These are phyloP conservation scores for Bombus waltoni DNA, from an alignment of 1,140 invertebrate species.

Conservation along the genomic window DNA sequence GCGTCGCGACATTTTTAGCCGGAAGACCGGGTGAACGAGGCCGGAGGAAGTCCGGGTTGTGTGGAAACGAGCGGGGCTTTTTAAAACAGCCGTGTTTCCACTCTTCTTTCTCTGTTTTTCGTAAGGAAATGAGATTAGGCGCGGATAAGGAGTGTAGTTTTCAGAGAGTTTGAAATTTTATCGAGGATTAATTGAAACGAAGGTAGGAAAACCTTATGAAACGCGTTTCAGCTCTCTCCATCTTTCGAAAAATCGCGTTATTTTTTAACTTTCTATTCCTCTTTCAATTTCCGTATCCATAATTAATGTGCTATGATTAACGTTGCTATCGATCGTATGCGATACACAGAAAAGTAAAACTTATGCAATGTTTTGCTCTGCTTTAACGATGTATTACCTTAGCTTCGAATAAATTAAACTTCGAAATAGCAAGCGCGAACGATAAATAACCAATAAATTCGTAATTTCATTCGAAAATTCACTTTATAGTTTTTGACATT, in stretches of 20 bases:
- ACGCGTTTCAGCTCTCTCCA: background rate
- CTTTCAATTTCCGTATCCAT: background rate
- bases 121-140: background rate
- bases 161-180: background rate
- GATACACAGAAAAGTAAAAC: too few species aligned
- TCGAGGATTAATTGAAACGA: background rate
- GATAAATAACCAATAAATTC: background rate
- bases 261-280: background rate
- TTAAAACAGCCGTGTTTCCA: background rate
- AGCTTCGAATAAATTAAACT: background rate
- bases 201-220: background rate
- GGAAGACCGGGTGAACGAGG: slow-evolving; percentile 48
- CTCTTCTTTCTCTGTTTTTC: background rate
- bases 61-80: background rate
- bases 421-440: background rate
- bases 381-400: too few species aligned
- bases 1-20: slow-evolving; percentile 55
- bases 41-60: background rate
- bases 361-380: background rate
- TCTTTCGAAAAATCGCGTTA: background rate
- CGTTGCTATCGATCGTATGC: background rate
- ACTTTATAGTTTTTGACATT: background rate
- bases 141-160: background rate
- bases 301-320: background rate
- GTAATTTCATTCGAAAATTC: too few species aligned